Evolutionary conservation across 2,113 vertebrate species (phyloP).

Genomic region (Rhegmatorhina hoffmannsi): DNA sequence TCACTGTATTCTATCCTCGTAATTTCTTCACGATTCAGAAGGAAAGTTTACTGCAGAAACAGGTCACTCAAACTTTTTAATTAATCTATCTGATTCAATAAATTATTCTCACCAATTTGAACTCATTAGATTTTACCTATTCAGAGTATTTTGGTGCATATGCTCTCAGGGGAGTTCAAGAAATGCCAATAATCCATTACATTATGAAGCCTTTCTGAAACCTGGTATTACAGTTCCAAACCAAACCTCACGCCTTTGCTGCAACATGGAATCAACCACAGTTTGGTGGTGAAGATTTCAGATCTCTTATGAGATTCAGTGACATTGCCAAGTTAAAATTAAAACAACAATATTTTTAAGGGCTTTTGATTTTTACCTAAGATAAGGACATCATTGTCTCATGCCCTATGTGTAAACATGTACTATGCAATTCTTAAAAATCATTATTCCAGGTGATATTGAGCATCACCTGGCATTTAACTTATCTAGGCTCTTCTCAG

Average conservation of each 20-base stretch:
- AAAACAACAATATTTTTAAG: not conserved
- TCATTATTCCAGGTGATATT: not conserved
- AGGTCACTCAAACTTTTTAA: not conserved
- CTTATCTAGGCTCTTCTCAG: not conserved
- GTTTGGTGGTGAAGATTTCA: not conserved
- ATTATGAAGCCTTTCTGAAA: not conserved
- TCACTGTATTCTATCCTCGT: not conserved
- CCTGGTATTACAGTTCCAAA: not conserved
- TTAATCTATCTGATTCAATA: not conserved
- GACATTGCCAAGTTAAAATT: not conserved
- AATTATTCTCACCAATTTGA: not conserved
- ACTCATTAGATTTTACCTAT: not conserved
- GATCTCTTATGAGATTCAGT: not conserved
- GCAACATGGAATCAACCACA: not conserved
- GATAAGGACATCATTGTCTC: not conserved
- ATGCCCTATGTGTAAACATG: accelerated
- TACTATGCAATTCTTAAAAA: not conserved
- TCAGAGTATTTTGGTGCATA: not conserved
- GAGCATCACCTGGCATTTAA: not conserved
- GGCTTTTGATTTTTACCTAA: not conserved
- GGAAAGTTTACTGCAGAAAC: not conserved
- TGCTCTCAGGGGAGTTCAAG: not conserved
- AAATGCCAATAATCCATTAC: not conserved
- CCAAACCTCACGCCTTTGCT: not conserved
- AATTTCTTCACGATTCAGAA: not conserved